Evolutionary conservation across 1,140 invertebrate species (phyloP).

Genomic region (Heliconius hermathena): DNA sequence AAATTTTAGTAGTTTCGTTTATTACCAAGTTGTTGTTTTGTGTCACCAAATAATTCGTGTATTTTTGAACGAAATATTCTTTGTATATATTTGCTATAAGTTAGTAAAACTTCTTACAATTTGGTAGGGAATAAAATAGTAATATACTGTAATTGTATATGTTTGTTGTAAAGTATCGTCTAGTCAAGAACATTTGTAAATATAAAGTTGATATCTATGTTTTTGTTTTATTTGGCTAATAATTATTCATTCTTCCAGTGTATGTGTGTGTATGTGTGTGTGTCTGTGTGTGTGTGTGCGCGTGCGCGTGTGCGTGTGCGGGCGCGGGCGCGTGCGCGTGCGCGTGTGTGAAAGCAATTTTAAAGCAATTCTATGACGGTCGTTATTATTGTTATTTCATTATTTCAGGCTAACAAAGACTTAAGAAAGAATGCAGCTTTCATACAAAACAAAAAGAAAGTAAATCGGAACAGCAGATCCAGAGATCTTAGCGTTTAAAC

Average conservation of each 20-base stretch:
- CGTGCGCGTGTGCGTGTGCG: too few relatives aligned
- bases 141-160: neutral
- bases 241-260: neutral
- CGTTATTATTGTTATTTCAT: too few relatives aligned
- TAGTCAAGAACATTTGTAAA: neutral
- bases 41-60: neutral
- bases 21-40: neutral
- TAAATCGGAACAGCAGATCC: too few relatives aligned
- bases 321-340: too few relatives aligned
- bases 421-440: too few relatives aligned
- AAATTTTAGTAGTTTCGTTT: neutral
- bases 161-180: slow-evolving; percentile 1
- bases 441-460: too few relatives aligned
- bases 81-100: neutral
- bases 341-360: too few relatives aligned
- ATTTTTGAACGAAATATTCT: neutral
- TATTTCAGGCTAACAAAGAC: too few relatives aligned
- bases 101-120: neutral
- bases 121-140: neutral
- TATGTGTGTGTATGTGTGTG: too few relatives aligned
- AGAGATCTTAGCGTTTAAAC: too few relatives aligned
- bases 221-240: neutral
- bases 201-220: neutral
- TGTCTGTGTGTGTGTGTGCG: too few relatives aligned
- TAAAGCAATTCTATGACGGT: too few relatives aligned